phyloP scores from a whole-genome alignment of 2,113 vertebrate genomes.

The Macaca nemestrina region DNA sequence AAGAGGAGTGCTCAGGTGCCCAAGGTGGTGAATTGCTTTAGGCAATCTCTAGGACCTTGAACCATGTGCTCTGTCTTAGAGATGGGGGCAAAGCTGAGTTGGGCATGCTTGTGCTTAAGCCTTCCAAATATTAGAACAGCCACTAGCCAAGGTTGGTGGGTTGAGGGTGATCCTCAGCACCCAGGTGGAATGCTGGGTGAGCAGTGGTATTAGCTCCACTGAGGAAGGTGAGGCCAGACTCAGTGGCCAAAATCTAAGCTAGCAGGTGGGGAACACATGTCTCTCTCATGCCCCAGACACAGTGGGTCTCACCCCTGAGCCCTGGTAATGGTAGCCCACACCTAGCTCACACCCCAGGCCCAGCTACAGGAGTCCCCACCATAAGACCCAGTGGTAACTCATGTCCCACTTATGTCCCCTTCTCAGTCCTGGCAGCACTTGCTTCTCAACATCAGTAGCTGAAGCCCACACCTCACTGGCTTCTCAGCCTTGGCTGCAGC shows the following conservation, averaged over 20 bases:
- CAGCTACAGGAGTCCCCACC: neutral
- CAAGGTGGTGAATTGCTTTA: neutral
- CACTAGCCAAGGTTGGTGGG: neutral
- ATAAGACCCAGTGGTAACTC: too few relatives aligned
- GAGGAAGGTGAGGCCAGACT: neutral
- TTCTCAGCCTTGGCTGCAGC: too few relatives aligned
- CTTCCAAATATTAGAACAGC: neutral
- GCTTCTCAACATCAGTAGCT: too few relatives aligned
- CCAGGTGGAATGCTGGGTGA: neutral
- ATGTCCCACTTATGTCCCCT: too few relatives aligned
- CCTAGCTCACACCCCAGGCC: neutral
- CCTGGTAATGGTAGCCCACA: neutral
- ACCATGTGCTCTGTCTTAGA: neutral
- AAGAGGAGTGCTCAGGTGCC: neutral
- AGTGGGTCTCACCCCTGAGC: neutral
- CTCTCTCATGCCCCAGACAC: neutral
- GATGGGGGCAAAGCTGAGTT: neutral
- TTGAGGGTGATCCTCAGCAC: neutral
- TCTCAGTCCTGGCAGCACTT: too few relatives aligned
- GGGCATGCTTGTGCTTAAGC: neutral
- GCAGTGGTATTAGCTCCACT: neutral
- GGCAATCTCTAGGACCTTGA: neutral
- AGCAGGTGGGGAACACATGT: neutral
- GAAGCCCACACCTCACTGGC: too few relatives aligned
- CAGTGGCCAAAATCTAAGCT: neutral